A percentile compares a stretch with the other conserved stretches of the same genome.
Conservation (phyloP, 2,888 invertebrate genomes). For the Dinocampus coccinellae region DNA sequence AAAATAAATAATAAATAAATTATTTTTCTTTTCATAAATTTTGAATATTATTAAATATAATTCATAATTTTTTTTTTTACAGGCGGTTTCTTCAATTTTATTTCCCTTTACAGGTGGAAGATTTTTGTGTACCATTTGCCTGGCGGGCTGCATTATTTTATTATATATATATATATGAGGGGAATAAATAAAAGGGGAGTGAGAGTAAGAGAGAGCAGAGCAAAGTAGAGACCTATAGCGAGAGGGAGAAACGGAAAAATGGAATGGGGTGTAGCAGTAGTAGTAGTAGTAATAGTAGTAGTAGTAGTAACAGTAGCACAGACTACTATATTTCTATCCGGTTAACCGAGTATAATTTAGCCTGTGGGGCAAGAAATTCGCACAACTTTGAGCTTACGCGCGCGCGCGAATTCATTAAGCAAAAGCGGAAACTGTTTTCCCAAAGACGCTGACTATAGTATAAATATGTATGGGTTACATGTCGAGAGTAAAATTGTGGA, state of each 20-base stretch:
- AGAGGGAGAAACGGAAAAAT: too few species aligned
- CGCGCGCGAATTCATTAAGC: slow-evolving; percentile 32
- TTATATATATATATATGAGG: slow-evolving; percentile 23
- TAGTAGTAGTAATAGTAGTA: too few species aligned
- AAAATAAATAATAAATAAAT: neutral
- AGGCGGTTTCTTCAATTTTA: slow-evolving; percentile 9
- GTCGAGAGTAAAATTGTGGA: neutral
- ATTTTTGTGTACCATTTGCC: slow-evolving; percentile 27
- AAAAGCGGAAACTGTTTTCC: slow-evolving; percentile 25
- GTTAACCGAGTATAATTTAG: slow-evolving; percentile 48
- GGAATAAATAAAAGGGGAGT: slow-evolving; percentile 4
- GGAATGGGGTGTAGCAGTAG: too few species aligned
- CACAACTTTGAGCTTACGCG: slow-evolving; percentile 11
- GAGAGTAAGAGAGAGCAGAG: too few species aligned
- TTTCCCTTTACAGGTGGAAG: slow-evolving; percentile 11
- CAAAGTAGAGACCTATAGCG: too few species aligned
- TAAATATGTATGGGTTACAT: neutral
- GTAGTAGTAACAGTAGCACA: slow-evolving; percentile 8
- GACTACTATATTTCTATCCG: slow-evolving; percentile 40
- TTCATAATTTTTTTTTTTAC: neutral
- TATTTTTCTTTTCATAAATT: neutral
- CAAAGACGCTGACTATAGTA: slow-evolving; percentile 17
- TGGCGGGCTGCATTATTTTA: slow-evolving; percentile 28
- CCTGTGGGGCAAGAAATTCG: slow-evolving; percentile 37
- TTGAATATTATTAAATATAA: neutral